phyloP scores from a whole-genome alignment of 2,113 vertebrate genomes.

The Cromileptes altivelis region DNA sequence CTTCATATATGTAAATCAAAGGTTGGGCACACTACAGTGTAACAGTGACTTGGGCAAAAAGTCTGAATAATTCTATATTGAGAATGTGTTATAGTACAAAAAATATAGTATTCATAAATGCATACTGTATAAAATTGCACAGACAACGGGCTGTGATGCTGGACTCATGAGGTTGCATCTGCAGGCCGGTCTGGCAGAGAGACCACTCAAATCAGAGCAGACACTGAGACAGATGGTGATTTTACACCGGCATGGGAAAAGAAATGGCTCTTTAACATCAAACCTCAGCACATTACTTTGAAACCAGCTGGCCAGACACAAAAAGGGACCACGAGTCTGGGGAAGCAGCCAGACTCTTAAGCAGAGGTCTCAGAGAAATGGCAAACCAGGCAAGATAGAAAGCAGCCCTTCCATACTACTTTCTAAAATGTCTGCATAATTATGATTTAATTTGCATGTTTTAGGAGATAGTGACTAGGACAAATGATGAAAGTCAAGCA shows the following conservation, averaged over 20 bases:
- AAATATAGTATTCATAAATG: neutral
- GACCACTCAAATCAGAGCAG: slow-evolving; percentile 57
- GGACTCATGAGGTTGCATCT: slow-evolving; percentile 18
- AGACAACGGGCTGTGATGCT: slow-evolving; percentile 2
- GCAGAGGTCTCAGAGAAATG: slow-evolving; percentile 35
- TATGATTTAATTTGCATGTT: slow-evolving; percentile 46
- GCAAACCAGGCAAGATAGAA: slow-evolving; percentile 35
- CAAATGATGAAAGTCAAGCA: slow-evolving; percentile 9
- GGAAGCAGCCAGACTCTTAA: slow-evolving; percentile 53
- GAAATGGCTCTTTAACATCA: slow-evolving; percentile 74
- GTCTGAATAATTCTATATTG: neutral
- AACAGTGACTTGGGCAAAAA: neutral
- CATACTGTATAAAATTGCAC: neutral
- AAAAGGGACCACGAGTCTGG: slow-evolving; percentile 46
- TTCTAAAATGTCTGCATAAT: slow-evolving; percentile 50
- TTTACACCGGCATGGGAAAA: slow-evolving; percentile 62
- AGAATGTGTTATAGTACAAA: neutral
- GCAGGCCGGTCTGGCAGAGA: slow-evolving; percentile 32
- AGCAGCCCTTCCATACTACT: slow-evolving; percentile 15
- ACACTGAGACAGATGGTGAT: slow-evolving; percentile 73
- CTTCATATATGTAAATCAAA: neutral
- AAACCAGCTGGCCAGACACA: slow-evolving; percentile 70
- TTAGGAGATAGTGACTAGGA: slow-evolving; percentile 27
- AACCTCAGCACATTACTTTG: slow-evolving; percentile 73
- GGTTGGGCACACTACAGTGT: neutral